Percentiles rank a stretch among this genome's conserved stretches.
These are phyloP conservation scores for Priocnemis perturbator DNA, from an alignment of 2,888 invertebrate species.

Conservation along the genomic window DNA sequence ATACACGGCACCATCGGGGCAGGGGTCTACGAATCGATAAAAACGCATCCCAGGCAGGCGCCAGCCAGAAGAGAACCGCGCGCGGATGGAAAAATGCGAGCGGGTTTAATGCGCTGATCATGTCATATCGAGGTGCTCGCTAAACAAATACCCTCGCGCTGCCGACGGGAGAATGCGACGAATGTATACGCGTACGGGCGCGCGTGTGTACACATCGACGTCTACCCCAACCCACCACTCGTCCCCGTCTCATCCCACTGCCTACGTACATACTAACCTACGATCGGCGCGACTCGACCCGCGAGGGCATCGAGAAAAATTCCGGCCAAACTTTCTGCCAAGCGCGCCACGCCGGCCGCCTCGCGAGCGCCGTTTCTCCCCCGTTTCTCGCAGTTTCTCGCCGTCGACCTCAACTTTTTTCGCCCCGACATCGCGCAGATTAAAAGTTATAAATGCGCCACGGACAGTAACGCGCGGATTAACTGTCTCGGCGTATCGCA, in stretches of 20 bases:
- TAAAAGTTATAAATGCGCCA: conserved; percentile 1
- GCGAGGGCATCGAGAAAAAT: too few species aligned
- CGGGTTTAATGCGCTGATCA: conserved; percentile 75
- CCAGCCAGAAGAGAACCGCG: conserved; percentile 64
- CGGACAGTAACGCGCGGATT: too few species aligned
- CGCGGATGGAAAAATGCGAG: conserved; percentile 70
- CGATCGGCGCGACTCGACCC: too few species aligned
- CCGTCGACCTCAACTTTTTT: conserved; percentile 1
- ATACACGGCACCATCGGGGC: conserved; percentile 65
- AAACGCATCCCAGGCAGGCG: conserved; percentile 75
- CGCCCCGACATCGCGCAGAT: background rate
- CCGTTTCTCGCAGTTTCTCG: background rate
- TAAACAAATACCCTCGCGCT: conserved; percentile 67
- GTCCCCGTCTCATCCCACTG: background rate
- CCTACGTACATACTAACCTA: too few species aligned
- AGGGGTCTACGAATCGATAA: conserved; percentile 75
- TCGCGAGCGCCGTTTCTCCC: background rate
- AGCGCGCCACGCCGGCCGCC: too few species aligned
- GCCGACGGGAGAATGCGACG: conserved; percentile 33
- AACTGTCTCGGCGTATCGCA: too few species aligned
- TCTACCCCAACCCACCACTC: too few species aligned
- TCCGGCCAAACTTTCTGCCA: too few species aligned
- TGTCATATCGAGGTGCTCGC: conserved; percentile 72
- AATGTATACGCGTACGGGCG: conserved; percentile 36
- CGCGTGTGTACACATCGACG: conserved; percentile 11